Evolutionary conservation across 2,113 vertebrate genomes (phyloP).

Genomic region (Aptenodytes patagonicus): DNA sequence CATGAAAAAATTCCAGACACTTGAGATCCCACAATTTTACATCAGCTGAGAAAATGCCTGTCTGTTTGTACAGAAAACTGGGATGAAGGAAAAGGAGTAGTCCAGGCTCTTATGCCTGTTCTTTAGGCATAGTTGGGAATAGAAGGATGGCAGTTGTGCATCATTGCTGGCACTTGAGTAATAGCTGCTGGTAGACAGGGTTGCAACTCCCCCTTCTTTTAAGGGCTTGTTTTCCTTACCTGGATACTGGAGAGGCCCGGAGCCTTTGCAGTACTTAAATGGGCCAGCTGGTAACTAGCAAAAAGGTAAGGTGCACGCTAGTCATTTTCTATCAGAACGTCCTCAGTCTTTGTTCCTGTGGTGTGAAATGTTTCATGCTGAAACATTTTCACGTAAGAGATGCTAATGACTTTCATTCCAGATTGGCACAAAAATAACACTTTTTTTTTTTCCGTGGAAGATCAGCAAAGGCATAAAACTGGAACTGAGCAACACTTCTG

Average conservation of each 20-base stretch:
- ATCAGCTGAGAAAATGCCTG: accelerated
- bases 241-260: neutral
- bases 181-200: neutral
- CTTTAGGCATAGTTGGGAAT: neutral
- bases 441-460: neutral
- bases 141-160: neutral
- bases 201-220: neutral
- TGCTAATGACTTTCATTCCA: neutral
- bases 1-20: neutral
- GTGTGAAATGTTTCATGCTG: neutral
- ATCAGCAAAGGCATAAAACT: neutral
- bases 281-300: neutral
- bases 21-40: neutral
- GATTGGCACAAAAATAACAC: neutral
- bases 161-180: neutral
- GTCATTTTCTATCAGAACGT: neutral
- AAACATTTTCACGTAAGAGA: neutral
- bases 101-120: neutral
- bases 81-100: neutral
- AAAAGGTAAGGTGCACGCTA: neutral
- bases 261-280: neutral
- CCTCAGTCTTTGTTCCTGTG: neutral
- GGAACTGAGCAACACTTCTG: neutral
- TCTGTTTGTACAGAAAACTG: neutral
- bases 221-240: neutral